Percentiles rank a stretch among this genome's conserved stretches.
phyloP scores from a whole-genome alignment of 2,888 invertebrate genomes.

The Tenthredo scrophulariae region DNA sequence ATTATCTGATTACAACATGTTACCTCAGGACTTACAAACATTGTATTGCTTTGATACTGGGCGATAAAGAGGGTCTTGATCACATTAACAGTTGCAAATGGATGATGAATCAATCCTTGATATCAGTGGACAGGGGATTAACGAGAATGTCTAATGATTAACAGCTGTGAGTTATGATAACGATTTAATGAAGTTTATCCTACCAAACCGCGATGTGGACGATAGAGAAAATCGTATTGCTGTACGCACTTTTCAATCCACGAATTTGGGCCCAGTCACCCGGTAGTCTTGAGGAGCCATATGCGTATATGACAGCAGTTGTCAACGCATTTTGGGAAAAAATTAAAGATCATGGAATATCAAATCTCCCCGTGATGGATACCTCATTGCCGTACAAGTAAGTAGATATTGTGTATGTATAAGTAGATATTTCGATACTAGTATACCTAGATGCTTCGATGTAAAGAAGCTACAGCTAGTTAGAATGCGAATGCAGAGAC shows the following conservation, averaged over 20 bases:
- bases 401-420: constrained; percentile 51
- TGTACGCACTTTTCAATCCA: background rate
- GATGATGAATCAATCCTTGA: constrained; percentile 6
- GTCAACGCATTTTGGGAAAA: constrained; percentile 33
- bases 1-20: background rate
- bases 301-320: constrained; percentile 9
- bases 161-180: background rate
- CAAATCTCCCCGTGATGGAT: constrained; percentile 51
- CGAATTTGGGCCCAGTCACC: background rate
- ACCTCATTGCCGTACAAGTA: constrained; percentile 37
- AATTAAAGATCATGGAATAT: constrained; percentile 46
- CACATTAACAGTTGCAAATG: background rate
- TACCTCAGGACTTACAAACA: background rate
- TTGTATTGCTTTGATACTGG: background rate
- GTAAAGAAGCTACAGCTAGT: background rate
- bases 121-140: background rate
- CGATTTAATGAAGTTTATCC: background rate
- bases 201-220: background rate
- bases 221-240: background rate
- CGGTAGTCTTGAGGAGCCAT: background rate
- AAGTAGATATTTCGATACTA: background rate
- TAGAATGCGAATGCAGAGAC: background rate
- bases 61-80: background rate
- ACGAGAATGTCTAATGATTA: background rate
- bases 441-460: background rate